Conservation (phyloP, 2,113 vertebrate genomes). For the Catharus minimus region DNA sequence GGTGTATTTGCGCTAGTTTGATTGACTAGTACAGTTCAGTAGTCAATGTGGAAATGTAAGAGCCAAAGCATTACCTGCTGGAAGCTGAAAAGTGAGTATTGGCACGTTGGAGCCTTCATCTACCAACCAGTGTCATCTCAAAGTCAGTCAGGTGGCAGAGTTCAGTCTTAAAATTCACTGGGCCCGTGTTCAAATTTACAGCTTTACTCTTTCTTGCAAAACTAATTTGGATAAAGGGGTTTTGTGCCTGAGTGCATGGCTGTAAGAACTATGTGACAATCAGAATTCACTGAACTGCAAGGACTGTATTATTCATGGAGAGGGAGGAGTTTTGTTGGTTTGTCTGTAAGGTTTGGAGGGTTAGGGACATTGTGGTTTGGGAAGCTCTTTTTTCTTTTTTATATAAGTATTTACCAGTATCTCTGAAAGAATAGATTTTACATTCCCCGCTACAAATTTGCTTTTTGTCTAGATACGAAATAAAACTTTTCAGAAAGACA, state of each 20-base stretch:
- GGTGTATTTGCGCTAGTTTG: neutral
- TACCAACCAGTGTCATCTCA: too few species aligned
- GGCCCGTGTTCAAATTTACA: accelerated
- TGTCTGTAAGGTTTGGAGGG: neutral
- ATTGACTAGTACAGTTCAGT: neutral
- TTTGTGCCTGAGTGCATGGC: neutral
- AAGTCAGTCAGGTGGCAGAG: neutral
- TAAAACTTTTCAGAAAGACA: neutral
- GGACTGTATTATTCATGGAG: accelerated
- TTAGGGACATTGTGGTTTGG: neutral
- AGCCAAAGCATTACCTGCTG: neutral
- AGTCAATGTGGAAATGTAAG: neutral
- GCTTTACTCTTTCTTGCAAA: neutral
- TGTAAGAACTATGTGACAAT: neutral
- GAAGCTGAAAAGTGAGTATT: neutral
- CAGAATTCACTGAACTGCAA: neutral
- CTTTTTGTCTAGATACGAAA: neutral
- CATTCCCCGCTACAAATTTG: neutral
- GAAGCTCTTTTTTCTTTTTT: neutral
- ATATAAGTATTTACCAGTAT: neutral
- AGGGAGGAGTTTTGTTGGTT: neutral
- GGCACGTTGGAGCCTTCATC: neutral
- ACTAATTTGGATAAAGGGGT: neutral
- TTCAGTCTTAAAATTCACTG: neutral
- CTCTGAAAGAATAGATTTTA: neutral